A percentile compares a stretch with the other conserved stretches of the same genome.
phyloP scores from a whole-genome alignment of 2,888 invertebrate species.

The Melieria picta region DNA sequence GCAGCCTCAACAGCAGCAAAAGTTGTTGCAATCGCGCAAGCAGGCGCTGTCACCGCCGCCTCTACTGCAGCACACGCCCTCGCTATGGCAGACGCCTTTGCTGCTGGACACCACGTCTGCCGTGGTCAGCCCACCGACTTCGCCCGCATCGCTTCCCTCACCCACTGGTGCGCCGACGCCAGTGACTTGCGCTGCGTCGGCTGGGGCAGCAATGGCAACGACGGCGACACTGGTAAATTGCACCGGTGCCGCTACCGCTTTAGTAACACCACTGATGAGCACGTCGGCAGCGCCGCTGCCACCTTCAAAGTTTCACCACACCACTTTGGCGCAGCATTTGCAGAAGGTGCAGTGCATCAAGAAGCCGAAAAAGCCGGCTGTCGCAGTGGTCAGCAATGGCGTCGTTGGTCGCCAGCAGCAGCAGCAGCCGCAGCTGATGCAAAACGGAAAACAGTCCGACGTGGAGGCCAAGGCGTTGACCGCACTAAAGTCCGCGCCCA shows the following conservation, averaged over 20 bases:
- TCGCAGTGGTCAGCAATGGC: neutral
- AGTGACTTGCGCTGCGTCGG: neutral
- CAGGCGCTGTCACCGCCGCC: constrained; percentile 48
- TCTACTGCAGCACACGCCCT: constrained; percentile 54
- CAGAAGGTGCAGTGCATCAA: constrained; percentile 62
- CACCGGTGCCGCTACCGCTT: constrained; percentile 11
- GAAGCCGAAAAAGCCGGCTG: constrained; percentile 50
- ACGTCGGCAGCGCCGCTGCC: constrained; percentile 50
- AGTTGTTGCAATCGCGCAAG: constrained; percentile 42
- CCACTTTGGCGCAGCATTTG: constrained; percentile 61
- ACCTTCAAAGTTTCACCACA: constrained; percentile 64
- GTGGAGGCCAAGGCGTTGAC: neutral
- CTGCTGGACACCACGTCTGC: constrained; percentile 51
- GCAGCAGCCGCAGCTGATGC: neutral
- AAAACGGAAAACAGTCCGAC: constrained; percentile 18
- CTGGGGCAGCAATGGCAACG: constrained; percentile 11
- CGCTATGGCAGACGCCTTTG: constrained; percentile 60
- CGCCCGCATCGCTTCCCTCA: constrained; percentile 54
- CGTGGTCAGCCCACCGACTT: constrained; percentile 52
- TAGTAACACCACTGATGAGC: constrained; percentile 30
- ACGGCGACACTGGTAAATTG: constrained; percentile 40
- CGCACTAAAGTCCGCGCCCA: neutral
- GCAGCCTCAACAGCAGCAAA: constrained; percentile 43
- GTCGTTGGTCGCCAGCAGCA: constrained; percentile 9
- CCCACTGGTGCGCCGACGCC: constrained; percentile 32